These are phyloP conservation scores for Erannis defoliaria DNA, from an alignment of 2,888 invertebrate species.

Conservation along the genomic window DNA sequence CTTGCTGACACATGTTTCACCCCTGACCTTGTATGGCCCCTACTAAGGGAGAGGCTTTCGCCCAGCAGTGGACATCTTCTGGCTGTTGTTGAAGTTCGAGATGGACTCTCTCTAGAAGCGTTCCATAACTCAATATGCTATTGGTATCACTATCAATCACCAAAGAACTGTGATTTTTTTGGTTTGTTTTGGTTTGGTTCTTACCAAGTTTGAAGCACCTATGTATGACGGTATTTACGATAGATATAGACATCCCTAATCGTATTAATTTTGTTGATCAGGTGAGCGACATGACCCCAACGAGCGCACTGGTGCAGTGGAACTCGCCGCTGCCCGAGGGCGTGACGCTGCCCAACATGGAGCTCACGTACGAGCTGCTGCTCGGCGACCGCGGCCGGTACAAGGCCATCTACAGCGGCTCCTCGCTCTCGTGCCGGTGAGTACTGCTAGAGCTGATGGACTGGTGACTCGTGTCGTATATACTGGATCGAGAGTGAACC, in stretches of 20 bases:
- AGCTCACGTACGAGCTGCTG: slow-evolving; percentile 93
- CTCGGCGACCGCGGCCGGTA: slow-evolving; percentile 94
- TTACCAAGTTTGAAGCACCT: too few relatives aligned
- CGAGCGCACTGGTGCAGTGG: slow-evolving; percentile 95
- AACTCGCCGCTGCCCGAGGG: slow-evolving; percentile 87
- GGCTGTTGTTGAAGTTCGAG: too few relatives aligned
- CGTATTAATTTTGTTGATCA: slow-evolving; percentile 57
- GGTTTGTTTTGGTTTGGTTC: too few relatives aligned
- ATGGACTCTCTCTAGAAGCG: too few relatives aligned
- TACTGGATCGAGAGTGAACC: neutral
- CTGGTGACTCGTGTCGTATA: neutral
- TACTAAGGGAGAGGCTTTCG: too few relatives aligned
- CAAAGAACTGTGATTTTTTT: too few relatives aligned
- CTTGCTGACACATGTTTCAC: too few relatives aligned
- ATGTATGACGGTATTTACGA: too few relatives aligned
- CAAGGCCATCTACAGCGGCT: slow-evolving; percentile 93
- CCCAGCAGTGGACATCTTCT: too few relatives aligned
- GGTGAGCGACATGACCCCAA: slow-evolving; percentile 94
- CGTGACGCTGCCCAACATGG: slow-evolving; percentile 76
- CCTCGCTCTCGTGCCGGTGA: slow-evolving; percentile 90
- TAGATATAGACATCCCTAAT: neutral
- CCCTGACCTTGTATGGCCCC: too few relatives aligned
- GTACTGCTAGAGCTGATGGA: slow-evolving; percentile 30
- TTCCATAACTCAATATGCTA: too few relatives aligned
- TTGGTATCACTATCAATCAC: too few relatives aligned